These are phyloP conservation scores for Pluvialis apricaria DNA, from an alignment of 2,113 vertebrate species.

Conservation along the genomic window DNA sequence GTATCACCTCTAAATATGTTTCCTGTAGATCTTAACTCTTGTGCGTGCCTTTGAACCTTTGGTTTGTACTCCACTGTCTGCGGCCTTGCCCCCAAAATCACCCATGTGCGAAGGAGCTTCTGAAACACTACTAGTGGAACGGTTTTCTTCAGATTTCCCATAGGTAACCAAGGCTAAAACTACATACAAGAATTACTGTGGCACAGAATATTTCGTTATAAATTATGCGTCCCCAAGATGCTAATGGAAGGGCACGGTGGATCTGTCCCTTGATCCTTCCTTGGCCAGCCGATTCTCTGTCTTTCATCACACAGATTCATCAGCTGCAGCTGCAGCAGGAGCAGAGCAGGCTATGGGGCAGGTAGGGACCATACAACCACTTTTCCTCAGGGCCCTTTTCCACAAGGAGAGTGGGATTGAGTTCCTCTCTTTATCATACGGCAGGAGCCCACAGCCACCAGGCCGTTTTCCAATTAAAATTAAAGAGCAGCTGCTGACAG, in stretches of 20 bases:
- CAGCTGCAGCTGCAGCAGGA: neutral
- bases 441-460: neutral
- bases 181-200: neutral
- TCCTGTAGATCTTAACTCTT: neutral
- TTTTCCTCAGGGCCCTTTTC: constrained; percentile 17
- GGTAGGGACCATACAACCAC: neutral
- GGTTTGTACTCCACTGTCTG: neutral
- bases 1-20: neutral
- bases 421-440: constrained; percentile 2
- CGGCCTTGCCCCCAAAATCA: neutral
- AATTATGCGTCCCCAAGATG: neutral
- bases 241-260: neutral
- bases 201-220: neutral
- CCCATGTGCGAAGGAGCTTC: neutral
- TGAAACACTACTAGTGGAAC: neutral
- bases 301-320: neutral
- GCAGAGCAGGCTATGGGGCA: neutral
- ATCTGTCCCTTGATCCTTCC: neutral
- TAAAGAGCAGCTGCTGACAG: constrained; percentile 19
- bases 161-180: neutral
- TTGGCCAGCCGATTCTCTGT: neutral
- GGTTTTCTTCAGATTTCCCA: neutral
- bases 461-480: constrained; percentile 32
- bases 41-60: neutral
- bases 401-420: neutral